These are phyloP conservation scores for Caprella mutica DNA, from an alignment of 2,888 invertebrate genomes.

Conservation along the genomic window DNA sequence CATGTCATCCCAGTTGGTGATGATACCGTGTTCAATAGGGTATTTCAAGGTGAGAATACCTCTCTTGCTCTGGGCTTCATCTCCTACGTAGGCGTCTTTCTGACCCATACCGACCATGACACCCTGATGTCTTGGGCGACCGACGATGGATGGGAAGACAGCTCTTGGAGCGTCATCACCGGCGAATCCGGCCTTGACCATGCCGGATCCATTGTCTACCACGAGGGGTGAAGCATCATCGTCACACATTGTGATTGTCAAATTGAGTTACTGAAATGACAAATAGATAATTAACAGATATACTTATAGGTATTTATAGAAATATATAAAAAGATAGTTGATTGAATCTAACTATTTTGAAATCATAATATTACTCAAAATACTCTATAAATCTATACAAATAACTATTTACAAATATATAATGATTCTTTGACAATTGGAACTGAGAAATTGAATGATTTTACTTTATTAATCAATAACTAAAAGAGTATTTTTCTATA, in stretches of 20 bases:
- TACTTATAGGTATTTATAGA: background rate
- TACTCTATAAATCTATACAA: too few relatives aligned
- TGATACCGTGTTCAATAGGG: constrained; percentile 49
- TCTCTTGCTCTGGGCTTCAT: constrained; percentile 81
- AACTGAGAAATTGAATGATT: too few relatives aligned
- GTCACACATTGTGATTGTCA: constrained; percentile 32
- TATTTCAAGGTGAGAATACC: constrained; percentile 47
- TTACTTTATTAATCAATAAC: too few relatives aligned
- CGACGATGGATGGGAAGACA: constrained; percentile 17
- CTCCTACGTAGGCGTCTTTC: constrained; percentile 91
- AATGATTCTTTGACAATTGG: too few relatives aligned
- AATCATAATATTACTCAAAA: too few relatives aligned
- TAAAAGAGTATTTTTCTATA: too few relatives aligned
- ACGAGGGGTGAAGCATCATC: constrained; percentile 28
- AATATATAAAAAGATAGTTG: too few relatives aligned
- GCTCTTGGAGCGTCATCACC: constrained; percentile 30
- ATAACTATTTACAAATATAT: too few relatives aligned
- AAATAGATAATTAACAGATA: background rate
- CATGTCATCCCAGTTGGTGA: constrained; percentile 92
- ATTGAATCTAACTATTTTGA: too few relatives aligned
- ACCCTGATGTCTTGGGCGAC: constrained; percentile 57
- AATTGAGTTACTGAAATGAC: too few relatives aligned
- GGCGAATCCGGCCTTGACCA: constrained; percentile 33
- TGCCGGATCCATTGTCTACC: constrained; percentile 32
- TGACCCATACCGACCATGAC: constrained; percentile 95